A percentile compares a stretch with the other conserved stretches of the same genome.
Conservation (phyloP, 2,888 invertebrate species). For the Phania funesta region DNA sequence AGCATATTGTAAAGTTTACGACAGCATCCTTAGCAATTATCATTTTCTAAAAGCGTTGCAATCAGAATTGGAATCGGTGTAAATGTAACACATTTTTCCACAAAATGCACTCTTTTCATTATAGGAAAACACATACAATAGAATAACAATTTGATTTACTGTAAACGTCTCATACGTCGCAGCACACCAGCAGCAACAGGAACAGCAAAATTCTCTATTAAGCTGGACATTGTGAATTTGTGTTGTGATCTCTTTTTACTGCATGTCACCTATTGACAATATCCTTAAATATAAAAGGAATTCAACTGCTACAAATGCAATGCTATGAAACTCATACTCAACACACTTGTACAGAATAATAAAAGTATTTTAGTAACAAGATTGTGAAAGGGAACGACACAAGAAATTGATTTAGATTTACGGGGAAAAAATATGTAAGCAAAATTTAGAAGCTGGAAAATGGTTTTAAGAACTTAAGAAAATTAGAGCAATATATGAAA, state of each 20-base stretch:
- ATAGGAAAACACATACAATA: background rate
- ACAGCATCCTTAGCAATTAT: too few species aligned
- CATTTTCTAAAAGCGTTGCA: background rate
- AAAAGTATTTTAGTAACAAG: background rate
- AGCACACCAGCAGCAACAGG: background rate
- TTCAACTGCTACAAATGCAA: background rate
- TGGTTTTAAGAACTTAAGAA: background rate
- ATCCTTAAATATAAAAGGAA: background rate
- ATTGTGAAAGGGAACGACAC: too few species aligned
- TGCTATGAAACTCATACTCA: constrained; percentile 2
- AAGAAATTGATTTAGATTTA: constrained; percentile 6
- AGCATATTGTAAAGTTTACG: too few species aligned
- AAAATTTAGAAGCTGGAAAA: background rate
- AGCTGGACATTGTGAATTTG: constrained; percentile 47
- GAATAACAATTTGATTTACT: constrained; percentile 21
- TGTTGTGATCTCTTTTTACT: constrained; percentile 48
- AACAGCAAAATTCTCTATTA: constrained; percentile 6
- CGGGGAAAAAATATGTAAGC: background rate
- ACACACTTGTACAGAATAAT: background rate
- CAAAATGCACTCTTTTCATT: background rate
- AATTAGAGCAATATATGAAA: background rate
- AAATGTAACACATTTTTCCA: background rate
- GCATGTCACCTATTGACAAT: constrained; percentile 43
- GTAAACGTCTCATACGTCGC: background rate
- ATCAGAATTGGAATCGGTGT: constrained; percentile 16